These are phyloP conservation scores for Tethya wilhelma DNA, from an alignment of 37 sponge, comb jelly and placozoan genomes.

Conservation along the genomic window DNA sequence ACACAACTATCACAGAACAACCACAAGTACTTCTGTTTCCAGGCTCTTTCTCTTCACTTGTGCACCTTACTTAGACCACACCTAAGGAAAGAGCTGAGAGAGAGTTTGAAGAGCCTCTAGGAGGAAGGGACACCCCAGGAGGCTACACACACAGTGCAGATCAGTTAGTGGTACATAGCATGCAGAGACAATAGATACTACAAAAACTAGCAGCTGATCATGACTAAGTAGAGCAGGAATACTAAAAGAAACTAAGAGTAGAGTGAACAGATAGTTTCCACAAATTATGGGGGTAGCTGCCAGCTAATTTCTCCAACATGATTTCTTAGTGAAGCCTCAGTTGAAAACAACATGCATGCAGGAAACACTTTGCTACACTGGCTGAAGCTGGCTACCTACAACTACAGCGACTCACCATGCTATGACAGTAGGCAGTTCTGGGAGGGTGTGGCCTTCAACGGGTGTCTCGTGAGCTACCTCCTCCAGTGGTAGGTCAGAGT, in stretches of 20 bases:
- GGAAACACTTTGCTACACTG: not conserved
- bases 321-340: too few relatives aligned
- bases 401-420: not conserved
- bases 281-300: not conserved
- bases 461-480: constrained; percentile 21
- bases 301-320: not conserved
- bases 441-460: constrained; percentile 13
- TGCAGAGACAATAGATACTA: too few relatives aligned
- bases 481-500: constrained; percentile 23
- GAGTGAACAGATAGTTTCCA: too few relatives aligned
- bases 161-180: not conserved
- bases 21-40: constrained; percentile 3
- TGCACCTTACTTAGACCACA: not conserved
- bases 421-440: constrained; percentile 3
- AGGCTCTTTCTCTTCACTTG: not conserved
- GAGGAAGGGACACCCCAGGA: constrained; percentile 36
- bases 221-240: too few relatives aligned
- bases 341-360: too few relatives aligned
- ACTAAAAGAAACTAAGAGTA: too few relatives aligned
- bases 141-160: not conserved
- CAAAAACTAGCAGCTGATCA: too few relatives aligned
- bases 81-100: too few relatives aligned
- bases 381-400: not conserved
- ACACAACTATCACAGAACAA: not conserved
- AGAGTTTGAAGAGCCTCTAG: too few relatives aligned